Conservation (phyloP, 2,113 vertebrate genomes). For the Siphamia tubifer region DNA sequence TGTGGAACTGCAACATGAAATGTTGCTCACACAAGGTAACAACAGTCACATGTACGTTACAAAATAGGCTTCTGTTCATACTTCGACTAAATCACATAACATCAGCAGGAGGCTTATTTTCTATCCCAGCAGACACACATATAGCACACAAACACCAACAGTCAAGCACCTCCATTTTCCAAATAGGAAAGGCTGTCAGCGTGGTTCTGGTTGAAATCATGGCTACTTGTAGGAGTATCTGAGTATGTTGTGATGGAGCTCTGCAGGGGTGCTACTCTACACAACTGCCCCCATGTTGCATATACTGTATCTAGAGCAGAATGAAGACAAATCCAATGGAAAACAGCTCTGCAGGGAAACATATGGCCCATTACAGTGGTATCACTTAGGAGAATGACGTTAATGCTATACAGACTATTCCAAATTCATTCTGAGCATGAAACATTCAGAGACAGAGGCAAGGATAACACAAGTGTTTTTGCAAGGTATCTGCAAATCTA, state of each 20-base stretch:
- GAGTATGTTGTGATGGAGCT: slow-evolving; percentile 43
- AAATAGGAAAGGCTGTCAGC: slow-evolving; percentile 41
- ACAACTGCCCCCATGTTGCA: slow-evolving; percentile 20
- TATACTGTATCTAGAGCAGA: slow-evolving; percentile 1
- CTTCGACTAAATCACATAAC: slow-evolving; percentile 20
- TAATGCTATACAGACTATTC: not conserved
- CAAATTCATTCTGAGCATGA: slow-evolving; percentile 1
- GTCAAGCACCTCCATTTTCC: slow-evolving; percentile 11
- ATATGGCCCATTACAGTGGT: not conserved
- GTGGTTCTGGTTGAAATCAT: slow-evolving; percentile 21
- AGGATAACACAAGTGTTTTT: not conserved
- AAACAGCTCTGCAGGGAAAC: slow-evolving; percentile 35
- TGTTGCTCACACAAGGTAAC: not conserved
- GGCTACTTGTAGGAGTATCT: slow-evolving; percentile 21
- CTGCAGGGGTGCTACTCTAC: slow-evolving; percentile 35
- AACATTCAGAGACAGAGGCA: not conserved
- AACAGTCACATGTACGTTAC: not conserved
- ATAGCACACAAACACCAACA: not conserved
- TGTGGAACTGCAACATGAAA: not conserved
- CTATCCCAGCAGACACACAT: not conserved
- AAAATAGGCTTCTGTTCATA: slow-evolving; percentile 1
- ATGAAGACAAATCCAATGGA: slow-evolving; percentile 5
- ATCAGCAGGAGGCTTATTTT: not conserved
- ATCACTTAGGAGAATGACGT: slow-evolving; percentile 7
- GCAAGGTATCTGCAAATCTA: not conserved